Percentiles rank a stretch among this genome's conserved stretches.
Evolutionary conservation across 1,140 invertebrate species (phyloP).

Genomic region (Trachymyrmex septentrionalis): DNA sequence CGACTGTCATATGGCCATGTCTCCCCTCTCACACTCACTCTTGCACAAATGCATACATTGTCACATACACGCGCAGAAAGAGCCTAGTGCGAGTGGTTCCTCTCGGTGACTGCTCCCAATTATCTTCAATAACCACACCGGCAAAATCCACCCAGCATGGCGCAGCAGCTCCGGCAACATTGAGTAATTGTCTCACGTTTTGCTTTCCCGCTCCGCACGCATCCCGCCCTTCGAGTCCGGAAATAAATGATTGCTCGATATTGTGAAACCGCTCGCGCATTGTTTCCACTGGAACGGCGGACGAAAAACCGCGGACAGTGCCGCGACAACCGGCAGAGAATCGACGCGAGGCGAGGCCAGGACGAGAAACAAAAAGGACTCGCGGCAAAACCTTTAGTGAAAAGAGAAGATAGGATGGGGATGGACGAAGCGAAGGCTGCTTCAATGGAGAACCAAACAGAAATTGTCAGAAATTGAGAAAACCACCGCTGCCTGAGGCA

Average conservation of each 20-base stretch:
- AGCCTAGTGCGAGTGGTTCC: slow-evolving; percentile 24
- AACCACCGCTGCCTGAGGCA: slow-evolving; percentile 58
- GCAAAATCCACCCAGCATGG: slow-evolving; percentile 45
- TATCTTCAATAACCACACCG: slow-evolving; percentile 68
- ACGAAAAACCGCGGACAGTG: slow-evolving; percentile 38
- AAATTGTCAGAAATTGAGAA: slow-evolving; percentile 64
- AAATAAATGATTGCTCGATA: slow-evolving; percentile 73
- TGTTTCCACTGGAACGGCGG: slow-evolving; percentile 56
- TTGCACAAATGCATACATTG: not conserved
- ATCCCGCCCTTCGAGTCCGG: slow-evolving; percentile 48
- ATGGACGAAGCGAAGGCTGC: not conserved
- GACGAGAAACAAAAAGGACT: slow-evolving; percentile 39
- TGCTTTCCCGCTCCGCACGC: slow-evolving; percentile 41
- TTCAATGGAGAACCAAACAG: slow-evolving; percentile 60
- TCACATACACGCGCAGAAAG: slow-evolving; percentile 3
- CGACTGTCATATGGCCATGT: slow-evolving; percentile 24
- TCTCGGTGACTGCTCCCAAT: slow-evolving; percentile 64
- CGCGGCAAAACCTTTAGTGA: slow-evolving; percentile 48
- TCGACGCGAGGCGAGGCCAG: slow-evolving; percentile 14
- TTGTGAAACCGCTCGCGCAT: slow-evolving; percentile 62
- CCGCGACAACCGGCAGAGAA: slow-evolving; percentile 35
- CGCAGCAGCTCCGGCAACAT: slow-evolving; percentile 48
- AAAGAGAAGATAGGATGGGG: not conserved
- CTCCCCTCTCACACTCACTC: not conserved
- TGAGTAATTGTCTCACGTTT: slow-evolving; percentile 71